Conservation (phyloP, 2,888 invertebrate genomes). For the Ochropacha duplaris region DNA sequence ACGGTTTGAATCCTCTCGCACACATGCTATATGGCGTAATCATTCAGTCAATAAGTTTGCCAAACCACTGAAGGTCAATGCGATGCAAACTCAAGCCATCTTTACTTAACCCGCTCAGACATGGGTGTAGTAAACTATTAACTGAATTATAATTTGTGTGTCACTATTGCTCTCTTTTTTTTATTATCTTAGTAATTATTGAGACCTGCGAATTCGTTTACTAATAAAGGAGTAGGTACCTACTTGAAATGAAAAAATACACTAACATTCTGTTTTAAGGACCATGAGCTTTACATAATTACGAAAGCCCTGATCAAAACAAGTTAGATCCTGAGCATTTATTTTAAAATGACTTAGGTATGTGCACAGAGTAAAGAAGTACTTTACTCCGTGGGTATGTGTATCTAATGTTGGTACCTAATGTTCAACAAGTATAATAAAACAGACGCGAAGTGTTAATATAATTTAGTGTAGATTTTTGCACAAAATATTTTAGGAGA, state of each 20-base stretch:
- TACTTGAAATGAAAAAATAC: no score
- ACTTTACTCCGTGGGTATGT: no score
- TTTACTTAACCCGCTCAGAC: conserved; percentile 65
- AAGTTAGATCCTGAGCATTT: conserved; percentile 2
- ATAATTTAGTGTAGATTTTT: background rate
- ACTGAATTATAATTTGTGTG: conserved; percentile 70
- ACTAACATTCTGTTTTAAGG: background rate
- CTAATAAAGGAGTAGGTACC: no score
- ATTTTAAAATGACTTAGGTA: no score
- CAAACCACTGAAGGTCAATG: conserved; percentile 79
- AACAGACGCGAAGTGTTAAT: background rate
- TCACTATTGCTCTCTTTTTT: conserved; percentile 49
- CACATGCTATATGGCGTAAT: conserved; percentile 64
- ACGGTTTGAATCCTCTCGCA: conserved; percentile 49
- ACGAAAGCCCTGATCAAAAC: conserved; percentile 27
- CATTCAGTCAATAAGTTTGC: conserved; percentile 77
- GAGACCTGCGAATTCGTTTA: background rate
- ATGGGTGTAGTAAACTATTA: conserved; percentile 56
- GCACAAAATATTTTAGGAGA: no score
- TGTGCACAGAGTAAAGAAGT: no score
- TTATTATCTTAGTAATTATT: conserved; percentile 44
- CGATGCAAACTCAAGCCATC: conserved; percentile 65
- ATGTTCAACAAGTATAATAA: background rate
- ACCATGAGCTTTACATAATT: conserved; percentile 12
- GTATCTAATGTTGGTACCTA: background rate